These are phyloP conservation scores for Mus caroli DNA, from an alignment of 2,797 vertebrate genomes.

Conservation along the genomic window DNA sequence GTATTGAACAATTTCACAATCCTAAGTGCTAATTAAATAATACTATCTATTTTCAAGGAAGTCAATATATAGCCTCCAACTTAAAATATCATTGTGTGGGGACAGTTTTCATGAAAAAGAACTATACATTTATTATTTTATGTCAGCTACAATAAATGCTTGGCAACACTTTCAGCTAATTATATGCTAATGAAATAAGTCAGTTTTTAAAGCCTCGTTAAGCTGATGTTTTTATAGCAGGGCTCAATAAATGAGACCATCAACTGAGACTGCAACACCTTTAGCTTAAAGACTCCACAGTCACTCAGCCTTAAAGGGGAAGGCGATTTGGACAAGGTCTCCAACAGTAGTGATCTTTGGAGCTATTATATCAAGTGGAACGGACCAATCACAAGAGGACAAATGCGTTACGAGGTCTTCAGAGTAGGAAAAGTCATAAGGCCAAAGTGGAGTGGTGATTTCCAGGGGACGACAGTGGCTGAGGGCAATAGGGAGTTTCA, in stretches of 20 bases:
- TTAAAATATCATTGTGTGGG: slow-evolving; percentile 48
- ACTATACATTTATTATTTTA: slow-evolving; percentile 56
- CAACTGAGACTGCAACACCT: slow-evolving; percentile 2
- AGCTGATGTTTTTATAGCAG: slow-evolving; percentile 68
- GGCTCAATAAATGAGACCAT: slow-evolving; percentile 46
- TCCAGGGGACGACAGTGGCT: neutral
- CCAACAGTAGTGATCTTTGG: neutral
- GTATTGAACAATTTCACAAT: slow-evolving; percentile 26
- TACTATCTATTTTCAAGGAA: slow-evolving; percentile 7
- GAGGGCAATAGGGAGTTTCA: neutral
- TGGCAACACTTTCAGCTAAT: slow-evolving; percentile 63
- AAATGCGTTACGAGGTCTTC: neutral
- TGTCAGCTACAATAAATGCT: slow-evolving; percentile 65
- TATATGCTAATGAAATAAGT: slow-evolving; percentile 72
- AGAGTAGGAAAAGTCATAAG: neutral
- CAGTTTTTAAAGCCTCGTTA: slow-evolving; percentile 71
- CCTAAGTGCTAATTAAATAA: slow-evolving; percentile 54
- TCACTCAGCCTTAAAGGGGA: slow-evolving; percentile 17
- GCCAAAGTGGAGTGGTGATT: neutral
- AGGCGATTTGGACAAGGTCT: neutral
- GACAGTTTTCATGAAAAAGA: slow-evolving; percentile 49
- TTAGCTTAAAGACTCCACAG: slow-evolving; percentile 5
- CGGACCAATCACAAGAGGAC: slow-evolving; percentile 32
- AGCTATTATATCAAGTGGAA: neutral
- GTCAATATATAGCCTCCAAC: slow-evolving; percentile 26